Conservation (phyloP, 2,113 vertebrate genomes). For the Bubo blakistoni region DNA sequence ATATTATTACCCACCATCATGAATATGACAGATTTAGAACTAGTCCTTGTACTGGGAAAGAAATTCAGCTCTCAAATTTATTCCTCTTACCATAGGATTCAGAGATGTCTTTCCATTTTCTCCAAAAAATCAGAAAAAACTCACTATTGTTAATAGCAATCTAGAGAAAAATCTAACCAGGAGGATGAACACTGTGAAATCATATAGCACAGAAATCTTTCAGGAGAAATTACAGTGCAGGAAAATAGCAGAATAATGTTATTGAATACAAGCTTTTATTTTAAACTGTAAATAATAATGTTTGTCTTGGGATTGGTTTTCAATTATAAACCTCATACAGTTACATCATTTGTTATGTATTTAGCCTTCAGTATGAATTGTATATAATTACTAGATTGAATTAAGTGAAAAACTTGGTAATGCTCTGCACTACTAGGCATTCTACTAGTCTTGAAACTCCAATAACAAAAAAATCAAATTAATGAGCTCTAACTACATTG, state of each 20-base stretch:
- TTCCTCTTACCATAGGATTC: background rate
- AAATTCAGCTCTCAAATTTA: background rate
- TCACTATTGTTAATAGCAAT: background rate
- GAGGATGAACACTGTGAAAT: background rate
- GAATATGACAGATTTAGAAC: background rate
- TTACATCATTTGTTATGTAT: background rate
- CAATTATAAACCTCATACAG: background rate
- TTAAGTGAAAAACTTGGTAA: background rate
- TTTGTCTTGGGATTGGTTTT: constrained; percentile 13
- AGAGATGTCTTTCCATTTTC: background rate
- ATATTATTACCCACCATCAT: background rate
- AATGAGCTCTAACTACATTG: background rate
- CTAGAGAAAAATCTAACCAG: background rate
- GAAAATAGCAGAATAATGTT: background rate
- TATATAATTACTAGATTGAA: background rate
- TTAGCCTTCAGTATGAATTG: background rate
- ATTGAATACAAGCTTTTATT: constrained; percentile 16
- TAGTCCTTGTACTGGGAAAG: background rate
- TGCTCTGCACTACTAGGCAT: background rate
- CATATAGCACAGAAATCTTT: background rate
- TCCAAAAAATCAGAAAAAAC: background rate
- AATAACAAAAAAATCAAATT: background rate
- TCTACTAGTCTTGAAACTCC: background rate
- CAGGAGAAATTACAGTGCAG: constrained; percentile 13
- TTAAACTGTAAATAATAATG: constrained; percentile 20